Percentiles rank a stretch among this genome's conserved stretches.
phyloP scores from a whole-genome alignment of 2,797 vertebrate species.

The Sebastolobus alascanus region DNA sequence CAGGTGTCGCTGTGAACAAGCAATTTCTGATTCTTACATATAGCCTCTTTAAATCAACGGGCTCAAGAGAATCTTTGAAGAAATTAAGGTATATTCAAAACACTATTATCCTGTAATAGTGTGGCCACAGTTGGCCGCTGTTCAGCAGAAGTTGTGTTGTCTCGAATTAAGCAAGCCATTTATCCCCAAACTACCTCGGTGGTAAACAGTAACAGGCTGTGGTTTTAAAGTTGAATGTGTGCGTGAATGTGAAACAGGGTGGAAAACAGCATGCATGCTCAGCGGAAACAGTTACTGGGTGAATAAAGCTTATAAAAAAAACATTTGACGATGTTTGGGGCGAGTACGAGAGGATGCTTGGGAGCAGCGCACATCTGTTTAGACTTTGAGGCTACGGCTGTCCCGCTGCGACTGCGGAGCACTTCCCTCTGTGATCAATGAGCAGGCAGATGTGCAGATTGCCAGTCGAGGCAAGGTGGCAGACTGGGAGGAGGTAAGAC shows the following conservation, averaged over 20 bases:
- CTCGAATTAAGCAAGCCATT: neutral
- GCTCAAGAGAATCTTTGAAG: neutral
- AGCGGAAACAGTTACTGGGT: slow-evolving; percentile 10
- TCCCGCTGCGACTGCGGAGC: slow-evolving; percentile 55
- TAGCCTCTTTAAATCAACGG: neutral
- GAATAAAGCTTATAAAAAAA: slow-evolving; percentile 42
- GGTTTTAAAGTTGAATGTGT: slow-evolving; percentile 9
- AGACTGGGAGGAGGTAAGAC: slow-evolving; percentile 50
- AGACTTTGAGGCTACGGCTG: slow-evolving; percentile 32
- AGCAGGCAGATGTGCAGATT: slow-evolving; percentile 74
- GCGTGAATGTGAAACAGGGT: slow-evolving; percentile 13
- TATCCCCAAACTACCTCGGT: neutral
- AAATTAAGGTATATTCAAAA: neutral
- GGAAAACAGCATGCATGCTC: slow-evolving; percentile 15
- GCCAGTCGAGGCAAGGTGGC: slow-evolving; percentile 51
- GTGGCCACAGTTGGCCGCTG: neutral
- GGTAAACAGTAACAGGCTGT: neutral
- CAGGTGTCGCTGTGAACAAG: too few species aligned
- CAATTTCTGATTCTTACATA: too few species aligned
- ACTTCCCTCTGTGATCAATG: slow-evolving; percentile 75
- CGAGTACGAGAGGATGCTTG: slow-evolving; percentile 42
- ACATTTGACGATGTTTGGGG: slow-evolving; percentile 35
- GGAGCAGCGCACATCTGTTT: slow-evolving; percentile 67
- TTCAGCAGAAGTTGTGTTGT: neutral
- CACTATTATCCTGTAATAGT: neutral